A percentile compares a stretch with the other conserved stretches of the same genome.
Evolutionary conservation across 2,113 vertebrate species (phyloP).

Genomic region (Nothocercus julius): DNA sequence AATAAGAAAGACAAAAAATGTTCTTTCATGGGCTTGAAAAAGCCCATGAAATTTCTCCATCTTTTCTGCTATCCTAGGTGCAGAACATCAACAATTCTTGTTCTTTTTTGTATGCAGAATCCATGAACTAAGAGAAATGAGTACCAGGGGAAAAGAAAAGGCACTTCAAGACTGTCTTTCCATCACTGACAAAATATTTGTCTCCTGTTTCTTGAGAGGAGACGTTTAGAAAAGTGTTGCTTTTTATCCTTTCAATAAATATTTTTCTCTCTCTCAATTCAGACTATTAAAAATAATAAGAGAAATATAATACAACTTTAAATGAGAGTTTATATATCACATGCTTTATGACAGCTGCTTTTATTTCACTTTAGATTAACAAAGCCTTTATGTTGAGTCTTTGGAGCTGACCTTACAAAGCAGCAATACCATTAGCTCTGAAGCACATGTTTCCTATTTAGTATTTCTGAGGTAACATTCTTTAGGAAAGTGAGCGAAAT

Average conservation of each 20-base stretch:
- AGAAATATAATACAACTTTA: slow-evolving; percentile 69
- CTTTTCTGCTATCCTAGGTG: not conserved
- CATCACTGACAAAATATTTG: not conserved
- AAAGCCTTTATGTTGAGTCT: slow-evolving; percentile 63
- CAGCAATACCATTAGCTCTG: slow-evolving; percentile 58
- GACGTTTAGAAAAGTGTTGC: slow-evolving; percentile 13
- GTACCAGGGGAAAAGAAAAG: not conserved
- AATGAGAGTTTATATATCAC: slow-evolving; percentile 69
- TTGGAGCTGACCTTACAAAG: slow-evolving; percentile 71
- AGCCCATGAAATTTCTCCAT: not conserved
- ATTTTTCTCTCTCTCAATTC: slow-evolving; percentile 49
- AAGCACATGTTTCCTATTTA: slow-evolving; percentile 81
- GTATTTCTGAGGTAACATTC: slow-evolving; percentile 76
- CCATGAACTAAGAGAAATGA: not conserved
- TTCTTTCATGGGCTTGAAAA: not conserved
- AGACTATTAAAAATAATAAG: slow-evolving; percentile 76
- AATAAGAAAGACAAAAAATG: not conserved
- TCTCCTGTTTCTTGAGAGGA: not conserved
- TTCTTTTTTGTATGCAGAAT: not conserved
- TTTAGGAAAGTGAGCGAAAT: slow-evolving; percentile 73
- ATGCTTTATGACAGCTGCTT: slow-evolving; percentile 77
- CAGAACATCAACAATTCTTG: not conserved
- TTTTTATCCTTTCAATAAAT: slow-evolving; percentile 69
- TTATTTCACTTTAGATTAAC: slow-evolving; percentile 78
- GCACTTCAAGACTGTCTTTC: not conserved